Percentiles rank a stretch among this genome's conserved stretches.
Evolutionary conservation across 2,797 vertebrate genomes (phyloP).

Genomic region (Heteromormyrus szaboi): DNA sequence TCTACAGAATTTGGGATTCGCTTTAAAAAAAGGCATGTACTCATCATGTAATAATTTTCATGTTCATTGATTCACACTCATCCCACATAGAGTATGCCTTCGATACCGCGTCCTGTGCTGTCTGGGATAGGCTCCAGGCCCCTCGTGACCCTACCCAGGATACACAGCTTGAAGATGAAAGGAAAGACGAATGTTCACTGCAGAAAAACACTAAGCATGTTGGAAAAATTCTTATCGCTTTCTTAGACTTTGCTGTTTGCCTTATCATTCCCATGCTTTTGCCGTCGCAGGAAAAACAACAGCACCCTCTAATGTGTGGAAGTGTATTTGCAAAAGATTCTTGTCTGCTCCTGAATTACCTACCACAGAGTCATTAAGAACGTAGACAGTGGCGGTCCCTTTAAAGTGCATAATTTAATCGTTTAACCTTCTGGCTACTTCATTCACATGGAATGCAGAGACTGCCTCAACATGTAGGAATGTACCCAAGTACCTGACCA

Average conservation of each 20-base stretch:
- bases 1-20: not conserved
- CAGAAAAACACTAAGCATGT: not conserved
- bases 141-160: not conserved
- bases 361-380: not conserved
- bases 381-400: not conserved
- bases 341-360: not conserved
- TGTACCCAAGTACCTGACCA: not conserved
- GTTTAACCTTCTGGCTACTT: not conserved
- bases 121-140: not conserved
- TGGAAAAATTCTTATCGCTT: not conserved
- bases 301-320: not conserved
- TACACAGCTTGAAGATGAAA: not conserved
- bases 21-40: not conserved
- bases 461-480: not conserved
- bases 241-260: not conserved
- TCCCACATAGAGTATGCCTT: not conserved
- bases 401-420: not conserved
- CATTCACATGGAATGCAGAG: not conserved
- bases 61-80: not conserved
- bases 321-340: not conserved
- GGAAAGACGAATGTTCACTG: not conserved
- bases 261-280: not conserved
- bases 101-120: not conserved
- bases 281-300: not conserved
- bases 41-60: not conserved